Conservation (phyloP, 2,888 invertebrate species). For the Linnaemya vulpina region DNA sequence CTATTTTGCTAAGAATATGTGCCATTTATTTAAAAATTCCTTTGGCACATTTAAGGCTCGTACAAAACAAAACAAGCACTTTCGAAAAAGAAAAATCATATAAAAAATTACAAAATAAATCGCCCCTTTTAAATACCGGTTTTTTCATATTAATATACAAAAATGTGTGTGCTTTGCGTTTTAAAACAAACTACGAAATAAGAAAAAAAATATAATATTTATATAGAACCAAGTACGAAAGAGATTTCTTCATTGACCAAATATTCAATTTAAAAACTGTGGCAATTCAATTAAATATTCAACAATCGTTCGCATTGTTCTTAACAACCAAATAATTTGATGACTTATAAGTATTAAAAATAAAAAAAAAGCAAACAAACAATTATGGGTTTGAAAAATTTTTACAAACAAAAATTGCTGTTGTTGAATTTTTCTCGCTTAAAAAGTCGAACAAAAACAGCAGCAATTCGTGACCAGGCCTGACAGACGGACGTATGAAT, state of each 20-base stretch:
- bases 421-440: conserved; percentile 35
- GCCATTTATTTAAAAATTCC: not conserved
- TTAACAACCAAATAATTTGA: conserved; percentile 73
- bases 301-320: conserved; percentile 75
- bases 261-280: conserved; percentile 30
- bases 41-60: not conserved
- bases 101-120: conserved; percentile 36
- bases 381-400: conserved; percentile 64
- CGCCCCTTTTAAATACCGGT: conserved; percentile 44
- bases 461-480: conserved; percentile 67
- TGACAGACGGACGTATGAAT: conserved; percentile 16
- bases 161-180: conserved; percentile 20
- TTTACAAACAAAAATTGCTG: conserved; percentile 48
- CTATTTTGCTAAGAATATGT: not conserved
- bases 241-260: conserved; percentile 15
- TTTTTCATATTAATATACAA: conserved; percentile 33
- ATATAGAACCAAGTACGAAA: not conserved
- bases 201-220: not conserved
- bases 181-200: conserved; percentile 13
- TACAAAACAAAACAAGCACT: not conserved
- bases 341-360: conserved; percentile 58
- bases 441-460: conserved; percentile 61
- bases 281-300: conserved; percentile 66
- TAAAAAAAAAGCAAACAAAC: too few species aligned
- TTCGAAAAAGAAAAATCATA: conserved; percentile 8